Evolutionary conservation across 2,797 vertebrate species (phyloP), one percentile per base, ranked within the genome.

Genomic region (Notamacropus eugenii): DNA sequence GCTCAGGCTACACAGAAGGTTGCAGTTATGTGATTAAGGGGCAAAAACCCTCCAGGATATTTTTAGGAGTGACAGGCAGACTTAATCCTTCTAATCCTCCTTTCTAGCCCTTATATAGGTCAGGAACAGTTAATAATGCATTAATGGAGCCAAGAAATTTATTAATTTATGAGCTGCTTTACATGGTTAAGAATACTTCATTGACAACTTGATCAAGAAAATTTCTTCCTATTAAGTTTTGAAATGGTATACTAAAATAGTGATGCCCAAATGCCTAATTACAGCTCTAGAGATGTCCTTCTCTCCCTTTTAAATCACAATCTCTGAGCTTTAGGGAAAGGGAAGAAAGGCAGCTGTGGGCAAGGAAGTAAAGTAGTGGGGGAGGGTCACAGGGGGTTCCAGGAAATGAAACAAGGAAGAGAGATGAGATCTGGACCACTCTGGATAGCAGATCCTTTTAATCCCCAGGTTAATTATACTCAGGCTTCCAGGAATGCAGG

Each of bases 1-100:
- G 58, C 91, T 94, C 54, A 95, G 96, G 90, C 50, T 58, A 96
- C 59, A 59, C 91, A 97, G 50, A 95, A 97, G 95, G 93, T 96
- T 97, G 91, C 27, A 97, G 95, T 97, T 96, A 97, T 92, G 90
- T 96, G 97, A 98, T 99, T 98, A 98, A 98, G 98, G 97, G 98
- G 92, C 96, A 93, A 93, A 95, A 97, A 97, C 91, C 92, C 95
- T 95, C 95, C 67, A 92, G 67, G 96, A 24, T 98, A 98, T 98
- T 98, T 98, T 98, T 98, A 98, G 97, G 96, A 97, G 95, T 98
- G 94, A 91, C 0, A 96, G 3, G 67, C 96, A 93, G 95, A 98
- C 96, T 87, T 96, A 97, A 98, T 97, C 96, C 97, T 97, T 54
- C 96, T 97, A 98, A 97, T 97, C 97, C 94, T 94, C 92, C 34